Evolutionary conservation across 2,113 vertebrate genomes (phyloP).

Genomic region (Engystomops pustulosus): DNA sequence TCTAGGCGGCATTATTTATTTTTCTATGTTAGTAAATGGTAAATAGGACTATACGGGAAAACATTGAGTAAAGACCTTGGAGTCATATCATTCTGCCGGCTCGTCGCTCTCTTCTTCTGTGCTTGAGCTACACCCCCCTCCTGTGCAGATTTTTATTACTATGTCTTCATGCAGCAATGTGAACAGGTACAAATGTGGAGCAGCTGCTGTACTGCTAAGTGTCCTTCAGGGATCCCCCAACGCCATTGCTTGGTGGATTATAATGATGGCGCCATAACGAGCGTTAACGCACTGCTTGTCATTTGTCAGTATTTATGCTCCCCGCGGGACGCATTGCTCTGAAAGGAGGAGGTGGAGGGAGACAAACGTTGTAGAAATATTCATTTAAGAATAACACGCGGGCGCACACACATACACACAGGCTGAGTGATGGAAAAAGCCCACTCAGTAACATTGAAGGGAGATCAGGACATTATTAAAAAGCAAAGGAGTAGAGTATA

Average conservation of each 20-base stretch:
- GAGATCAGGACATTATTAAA: conserved; percentile 57
- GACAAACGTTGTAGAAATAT: conserved; percentile 60
- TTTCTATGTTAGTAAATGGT: too few species aligned
- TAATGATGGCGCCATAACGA: conserved; percentile 86
- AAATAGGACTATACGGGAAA: neutral
- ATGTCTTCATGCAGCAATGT: conserved; percentile 78
- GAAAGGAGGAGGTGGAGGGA: conserved; percentile 64
- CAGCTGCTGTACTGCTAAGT: conserved; percentile 83
- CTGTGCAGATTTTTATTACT: conserved; percentile 70
- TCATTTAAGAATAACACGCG: conserved; percentile 57
- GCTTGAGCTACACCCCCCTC: too few species aligned
- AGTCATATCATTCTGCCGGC: conserved; percentile 13
- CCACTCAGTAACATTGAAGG: conserved; percentile 49
- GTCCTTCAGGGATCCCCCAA: conserved; percentile 81
- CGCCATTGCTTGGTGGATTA: conserved; percentile 77
- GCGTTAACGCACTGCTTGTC: conserved; percentile 82
- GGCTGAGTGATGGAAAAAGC: conserved; percentile 42
- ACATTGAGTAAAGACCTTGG: neutral
- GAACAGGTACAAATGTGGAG: conserved; percentile 83
- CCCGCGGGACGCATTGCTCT: conserved; percentile 78
- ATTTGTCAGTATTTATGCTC: conserved; percentile 83
- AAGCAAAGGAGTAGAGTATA: conserved; percentile 21
- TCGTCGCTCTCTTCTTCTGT: conserved; percentile 2
- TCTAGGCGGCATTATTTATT: neutral
- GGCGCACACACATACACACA: conserved; percentile 5